A percentile compares a stretch with the other conserved stretches of the same genome.
Evolutionary conservation across 2,797 vertebrate genomes (phyloP).

Genomic region (Darevskia mixta): DNA sequence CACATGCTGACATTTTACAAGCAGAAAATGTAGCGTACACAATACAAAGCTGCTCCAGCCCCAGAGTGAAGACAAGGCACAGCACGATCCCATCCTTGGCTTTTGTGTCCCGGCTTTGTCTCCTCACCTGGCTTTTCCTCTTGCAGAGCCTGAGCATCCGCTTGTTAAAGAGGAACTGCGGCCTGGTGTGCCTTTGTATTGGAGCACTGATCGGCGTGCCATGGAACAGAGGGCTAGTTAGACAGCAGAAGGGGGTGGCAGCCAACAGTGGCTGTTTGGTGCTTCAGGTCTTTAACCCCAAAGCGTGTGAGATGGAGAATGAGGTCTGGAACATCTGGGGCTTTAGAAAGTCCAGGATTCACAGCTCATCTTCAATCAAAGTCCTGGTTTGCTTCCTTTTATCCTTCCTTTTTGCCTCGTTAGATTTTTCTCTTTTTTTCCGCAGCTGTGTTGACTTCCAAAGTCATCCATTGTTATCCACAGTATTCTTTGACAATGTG

Average conservation of each 20-base stretch:
- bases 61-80: slow-evolving; percentile 33
- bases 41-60: background rate
- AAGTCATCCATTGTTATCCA: background rate
- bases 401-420: background rate
- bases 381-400: background rate
- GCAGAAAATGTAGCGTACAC: slow-evolving; percentile 44
- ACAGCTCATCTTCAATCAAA: background rate
- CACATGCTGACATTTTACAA: slow-evolving; percentile 67
- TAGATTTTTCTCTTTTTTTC: background rate
- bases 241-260: background rate
- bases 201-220: background rate
- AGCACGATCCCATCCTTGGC: slow-evolving; percentile 1
- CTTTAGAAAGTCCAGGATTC: background rate
- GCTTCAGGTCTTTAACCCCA: background rate
- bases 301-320: background rate
- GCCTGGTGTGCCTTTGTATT: background rate
- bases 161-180: background rate
- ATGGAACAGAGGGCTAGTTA: background rate
- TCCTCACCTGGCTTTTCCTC: slow-evolving; percentile 22
- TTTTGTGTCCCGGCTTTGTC: background rate
- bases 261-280: background rate
- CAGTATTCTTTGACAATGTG: background rate
- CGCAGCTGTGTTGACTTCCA: background rate
- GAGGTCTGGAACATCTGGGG: background rate
- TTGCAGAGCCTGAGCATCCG: background rate